Evolutionary conservation across 2,888 invertebrate genomes (phyloP).

Genomic region (Cantharis lateralis): DNA sequence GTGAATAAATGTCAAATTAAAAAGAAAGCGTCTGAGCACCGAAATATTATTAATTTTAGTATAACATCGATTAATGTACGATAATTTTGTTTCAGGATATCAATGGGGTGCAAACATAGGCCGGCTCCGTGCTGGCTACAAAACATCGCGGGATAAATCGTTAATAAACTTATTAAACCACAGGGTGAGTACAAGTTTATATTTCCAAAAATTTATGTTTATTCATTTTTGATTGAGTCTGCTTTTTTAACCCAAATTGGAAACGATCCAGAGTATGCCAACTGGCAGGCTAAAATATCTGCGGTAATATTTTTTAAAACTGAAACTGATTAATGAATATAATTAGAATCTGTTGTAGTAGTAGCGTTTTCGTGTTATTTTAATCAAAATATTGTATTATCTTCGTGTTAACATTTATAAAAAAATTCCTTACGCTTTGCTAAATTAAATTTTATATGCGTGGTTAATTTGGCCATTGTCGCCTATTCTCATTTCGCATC

Average conservation of each 20-base stretch:
- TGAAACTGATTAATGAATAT: slow-evolving; percentile 7
- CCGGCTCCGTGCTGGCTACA: slow-evolving; percentile 51
- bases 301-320: slow-evolving; percentile 4
- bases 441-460: neutral
- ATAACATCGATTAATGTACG: neutral
- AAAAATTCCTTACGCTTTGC: neutral
- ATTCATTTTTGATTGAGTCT: neutral
- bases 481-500: neutral
- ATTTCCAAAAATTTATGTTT: neutral
- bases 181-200: slow-evolving; percentile 18
- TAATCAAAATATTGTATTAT: neutral
- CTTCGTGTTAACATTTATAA: neutral
- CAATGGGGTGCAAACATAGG: slow-evolving; percentile 44
- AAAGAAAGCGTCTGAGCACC: slow-evolving; percentile 4
- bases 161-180: slow-evolving; percentile 27
- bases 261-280: neutral
- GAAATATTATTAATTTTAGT: slow-evolving; percentile 11
- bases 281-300: neutral
- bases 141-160: slow-evolving; percentile 49
- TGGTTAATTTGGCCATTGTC: neutral
- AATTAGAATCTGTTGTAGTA: neutral
- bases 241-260: slow-evolving; percentile 2
- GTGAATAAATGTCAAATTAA: slow-evolving; percentile 11
- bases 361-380: neutral
- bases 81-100: slow-evolving; percentile 44